Conservation (phyloP, 2,888 invertebrate genomes). For the Cheilosia soror region DNA sequence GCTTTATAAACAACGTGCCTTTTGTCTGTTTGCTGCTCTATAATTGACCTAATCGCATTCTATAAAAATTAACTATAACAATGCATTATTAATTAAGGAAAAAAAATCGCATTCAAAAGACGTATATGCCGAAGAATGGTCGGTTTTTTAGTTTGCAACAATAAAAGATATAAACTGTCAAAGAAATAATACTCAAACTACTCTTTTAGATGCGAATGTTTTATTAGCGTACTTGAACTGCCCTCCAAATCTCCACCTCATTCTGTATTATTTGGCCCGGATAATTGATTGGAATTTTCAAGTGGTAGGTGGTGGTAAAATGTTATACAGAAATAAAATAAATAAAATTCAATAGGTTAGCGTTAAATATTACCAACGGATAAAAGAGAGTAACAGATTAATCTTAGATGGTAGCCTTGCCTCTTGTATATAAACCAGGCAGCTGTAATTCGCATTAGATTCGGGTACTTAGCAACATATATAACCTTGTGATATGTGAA, state of each 20-base stretch:
- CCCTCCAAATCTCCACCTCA: conserved; percentile 90
- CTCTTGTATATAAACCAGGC: neutral
- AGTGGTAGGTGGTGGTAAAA: conserved; percentile 16
- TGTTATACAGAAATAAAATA: conserved; percentile 18
- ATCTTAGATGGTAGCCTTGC: conserved; percentile 19
- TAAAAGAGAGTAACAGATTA: conserved; percentile 38
- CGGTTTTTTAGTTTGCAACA: neutral
- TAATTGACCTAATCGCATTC: conserved; percentile 52
- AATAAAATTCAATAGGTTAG: conserved; percentile 50
- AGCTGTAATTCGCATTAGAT: neutral
- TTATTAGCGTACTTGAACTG: conserved; percentile 88
- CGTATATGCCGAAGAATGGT: conserved; percentile 2
- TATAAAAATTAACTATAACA: conserved; percentile 45
- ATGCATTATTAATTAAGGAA: conserved; percentile 46
- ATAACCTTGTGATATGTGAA: conserved; percentile 29
- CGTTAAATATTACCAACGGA: conserved; percentile 21
- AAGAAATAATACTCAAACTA: neutral
- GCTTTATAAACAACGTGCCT: conserved; percentile 56
- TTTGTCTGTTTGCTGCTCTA: conserved; percentile 20
- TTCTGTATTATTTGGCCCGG: conserved; percentile 76
- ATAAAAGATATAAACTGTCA: conserved; percentile 21
- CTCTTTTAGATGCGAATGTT: neutral
- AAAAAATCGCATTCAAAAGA: conserved; percentile 58
- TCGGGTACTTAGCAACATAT: neutral
- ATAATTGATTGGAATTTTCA: conserved; percentile 59